Evolutionary conservation across 1,140 invertebrate genomes (phyloP).

Genomic region (Drosophila takahashii): DNA sequence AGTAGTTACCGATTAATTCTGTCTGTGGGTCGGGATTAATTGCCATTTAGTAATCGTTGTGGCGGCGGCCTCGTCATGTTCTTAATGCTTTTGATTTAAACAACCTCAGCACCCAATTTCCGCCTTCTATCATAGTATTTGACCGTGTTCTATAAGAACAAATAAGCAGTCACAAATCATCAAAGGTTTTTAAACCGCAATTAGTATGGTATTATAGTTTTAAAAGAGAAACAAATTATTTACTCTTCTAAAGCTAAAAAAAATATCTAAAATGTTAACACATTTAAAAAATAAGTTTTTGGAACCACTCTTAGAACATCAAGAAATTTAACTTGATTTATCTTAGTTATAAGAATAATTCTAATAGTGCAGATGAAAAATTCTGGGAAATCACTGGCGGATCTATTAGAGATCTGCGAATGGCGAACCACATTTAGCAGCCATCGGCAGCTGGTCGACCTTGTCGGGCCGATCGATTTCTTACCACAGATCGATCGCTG

Average conservation of each 20-base stretch:
- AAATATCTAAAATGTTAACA: too few species aligned
- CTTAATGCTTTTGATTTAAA: conserved; percentile 44
- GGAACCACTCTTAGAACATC: too few species aligned
- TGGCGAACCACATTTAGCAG: conserved; percentile 51
- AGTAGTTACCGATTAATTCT: conserved; percentile 64
- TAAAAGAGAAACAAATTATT: not conserved
- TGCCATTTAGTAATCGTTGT: conserved; percentile 57
- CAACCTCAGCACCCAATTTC: conserved; percentile 65
- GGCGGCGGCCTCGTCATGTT: conserved; percentile 36
- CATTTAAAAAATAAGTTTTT: too few species aligned
- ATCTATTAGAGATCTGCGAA: conserved; percentile 22
- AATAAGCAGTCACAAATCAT: conserved; percentile 52
- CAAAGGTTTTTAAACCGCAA: too few species aligned
- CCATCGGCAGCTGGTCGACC: conserved; percentile 64
- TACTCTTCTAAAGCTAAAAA: too few species aligned
- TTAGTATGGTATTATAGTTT: not conserved
- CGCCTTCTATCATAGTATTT: conserved; percentile 53
- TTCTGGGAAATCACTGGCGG: conserved; percentile 33
- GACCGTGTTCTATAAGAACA: conserved; percentile 35
- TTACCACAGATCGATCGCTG: conserved; percentile 45
- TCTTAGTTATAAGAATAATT: not conserved
- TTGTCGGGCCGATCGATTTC: conserved; percentile 63
- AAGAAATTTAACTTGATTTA: too few species aligned
- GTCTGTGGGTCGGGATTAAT: conserved; percentile 50
- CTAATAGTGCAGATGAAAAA: not conserved